Evolutionary conservation across 2,797 vertebrate species (phyloP).

Genomic region (Lacerta bilineata): DNA sequence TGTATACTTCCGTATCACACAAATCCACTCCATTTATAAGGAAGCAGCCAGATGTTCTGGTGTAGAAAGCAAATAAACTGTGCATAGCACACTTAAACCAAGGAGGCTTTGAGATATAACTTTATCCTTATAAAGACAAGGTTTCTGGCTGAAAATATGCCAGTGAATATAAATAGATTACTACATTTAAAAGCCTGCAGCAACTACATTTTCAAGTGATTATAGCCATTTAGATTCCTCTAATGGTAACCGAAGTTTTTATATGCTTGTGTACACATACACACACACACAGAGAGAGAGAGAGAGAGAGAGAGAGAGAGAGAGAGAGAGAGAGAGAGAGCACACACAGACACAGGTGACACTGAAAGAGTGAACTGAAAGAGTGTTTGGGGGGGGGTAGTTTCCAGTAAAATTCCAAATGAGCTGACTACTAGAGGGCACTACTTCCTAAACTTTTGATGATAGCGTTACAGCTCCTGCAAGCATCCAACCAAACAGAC

Average conservation of each 20-base stretch:
- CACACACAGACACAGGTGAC: neutral
- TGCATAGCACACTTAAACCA: neutral
- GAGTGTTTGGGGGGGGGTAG: neutral
- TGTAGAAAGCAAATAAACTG: neutral
- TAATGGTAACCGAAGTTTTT: neutral
- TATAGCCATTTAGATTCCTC: neutral
- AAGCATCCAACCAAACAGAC: neutral
- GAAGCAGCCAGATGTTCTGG: neutral
- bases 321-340: no score
- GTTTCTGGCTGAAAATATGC: conserved; percentile 3
- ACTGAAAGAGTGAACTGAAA: neutral
- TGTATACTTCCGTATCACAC: neutral
- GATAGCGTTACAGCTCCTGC: neutral
- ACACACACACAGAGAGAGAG: no score
- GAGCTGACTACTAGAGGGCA: conserved; percentile 29
- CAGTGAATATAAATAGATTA: neutral
- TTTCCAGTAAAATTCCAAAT: conserved; percentile 1
- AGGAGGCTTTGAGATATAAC: neutral
- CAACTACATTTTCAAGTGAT: neutral
- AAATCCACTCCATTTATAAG: neutral
- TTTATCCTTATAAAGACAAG: conserved; percentile 21
- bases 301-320: no score
- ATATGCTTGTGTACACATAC: no score
- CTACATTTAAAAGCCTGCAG: conserved; percentile 7
- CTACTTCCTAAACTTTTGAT: conserved; percentile 14